These are phyloP conservation scores for Chloroceryle aenea DNA, from an alignment of 2,113 vertebrate species.

Conservation along the genomic window DNA sequence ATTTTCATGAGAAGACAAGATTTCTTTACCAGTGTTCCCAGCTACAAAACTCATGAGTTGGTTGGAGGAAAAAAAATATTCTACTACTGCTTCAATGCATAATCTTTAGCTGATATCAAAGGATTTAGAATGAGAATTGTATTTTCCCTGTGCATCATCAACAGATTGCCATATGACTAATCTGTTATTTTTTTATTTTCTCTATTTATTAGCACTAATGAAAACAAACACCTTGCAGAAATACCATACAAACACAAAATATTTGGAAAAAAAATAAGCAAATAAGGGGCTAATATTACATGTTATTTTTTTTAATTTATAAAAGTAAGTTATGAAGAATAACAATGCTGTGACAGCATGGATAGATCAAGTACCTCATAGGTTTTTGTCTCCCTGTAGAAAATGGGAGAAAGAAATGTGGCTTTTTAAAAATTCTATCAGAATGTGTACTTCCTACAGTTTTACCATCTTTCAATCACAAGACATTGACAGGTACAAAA, in stretches of 20 bases:
- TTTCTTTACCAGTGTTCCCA: neutral
- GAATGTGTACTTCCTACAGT: neutral
- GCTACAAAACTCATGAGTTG: neutral
- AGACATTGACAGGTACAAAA: neutral
- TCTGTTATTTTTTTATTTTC: neutral
- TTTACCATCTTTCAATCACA: neutral
- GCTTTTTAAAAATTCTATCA: neutral
- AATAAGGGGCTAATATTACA: neutral
- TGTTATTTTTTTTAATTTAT: slow-evolving; percentile 13
- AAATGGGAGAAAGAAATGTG: neutral
- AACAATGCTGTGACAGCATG: neutral
- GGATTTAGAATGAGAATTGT: neutral
- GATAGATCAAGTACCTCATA: neutral
- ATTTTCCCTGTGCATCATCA: neutral
- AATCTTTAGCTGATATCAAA: neutral
- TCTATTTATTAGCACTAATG: neutral
- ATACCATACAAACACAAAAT: neutral
- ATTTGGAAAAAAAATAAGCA: neutral
- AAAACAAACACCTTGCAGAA: neutral
- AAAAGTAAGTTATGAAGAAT: slow-evolving; percentile 33
- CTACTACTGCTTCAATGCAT: neutral
- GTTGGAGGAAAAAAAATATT: neutral
- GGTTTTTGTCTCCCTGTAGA: neutral
- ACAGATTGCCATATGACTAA: neutral
- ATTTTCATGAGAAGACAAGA: neutral